Percentiles rank a stretch among this genome's conserved stretches.
Evolutionary conservation across 1,140 invertebrate genomes (phyloP).

Genomic region (Radopholus similis): DNA sequence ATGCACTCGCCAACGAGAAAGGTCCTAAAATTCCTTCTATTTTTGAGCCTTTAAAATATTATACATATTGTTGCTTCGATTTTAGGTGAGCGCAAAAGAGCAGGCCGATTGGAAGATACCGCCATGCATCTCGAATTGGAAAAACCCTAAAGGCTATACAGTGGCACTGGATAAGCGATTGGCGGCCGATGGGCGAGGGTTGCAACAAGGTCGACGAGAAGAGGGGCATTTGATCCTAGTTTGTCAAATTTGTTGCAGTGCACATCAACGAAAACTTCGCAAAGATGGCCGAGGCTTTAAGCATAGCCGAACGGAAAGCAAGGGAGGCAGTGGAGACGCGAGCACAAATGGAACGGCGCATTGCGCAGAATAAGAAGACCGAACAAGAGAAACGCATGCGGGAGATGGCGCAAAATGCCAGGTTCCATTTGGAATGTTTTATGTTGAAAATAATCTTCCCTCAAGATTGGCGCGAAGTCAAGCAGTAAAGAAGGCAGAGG

Average conservation of each 20-base stretch:
- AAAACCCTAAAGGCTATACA: constrained; percentile 95
- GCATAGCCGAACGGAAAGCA: constrained; percentile 95
- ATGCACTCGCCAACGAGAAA: constrained; percentile 95
- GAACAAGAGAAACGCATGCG: constrained; percentile 92
- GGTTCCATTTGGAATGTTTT: constrained; percentile 59
- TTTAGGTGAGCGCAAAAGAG: constrained; percentile 85
- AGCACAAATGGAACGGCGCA: constrained; percentile 87
- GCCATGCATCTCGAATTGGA: constrained; percentile 99
- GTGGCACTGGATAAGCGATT: constrained; percentile 96
- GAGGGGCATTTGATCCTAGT: constrained; percentile 61
- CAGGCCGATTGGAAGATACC: constrained; percentile 99
- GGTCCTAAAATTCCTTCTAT: constrained; percentile 31
- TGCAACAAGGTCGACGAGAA: constrained; percentile 70
- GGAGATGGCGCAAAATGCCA: constrained; percentile 85
- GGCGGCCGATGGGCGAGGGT: constrained; percentile 91
- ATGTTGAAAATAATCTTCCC: background rate
- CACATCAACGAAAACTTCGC: constrained; percentile 99
- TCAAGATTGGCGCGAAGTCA: constrained; percentile 15
- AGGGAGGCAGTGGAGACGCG: constrained; percentile 92
- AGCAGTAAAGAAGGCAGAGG: constrained; percentile 8
- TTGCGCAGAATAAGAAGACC: constrained; percentile 96
- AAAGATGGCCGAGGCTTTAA: constrained; percentile 90
- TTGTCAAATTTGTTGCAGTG: background rate
- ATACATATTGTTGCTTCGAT: constrained; percentile 6
- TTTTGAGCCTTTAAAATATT: constrained; percentile 9